phyloP scores from a whole-genome alignment of 1,140 invertebrate species.

The Heliothis subflexa region DNA sequence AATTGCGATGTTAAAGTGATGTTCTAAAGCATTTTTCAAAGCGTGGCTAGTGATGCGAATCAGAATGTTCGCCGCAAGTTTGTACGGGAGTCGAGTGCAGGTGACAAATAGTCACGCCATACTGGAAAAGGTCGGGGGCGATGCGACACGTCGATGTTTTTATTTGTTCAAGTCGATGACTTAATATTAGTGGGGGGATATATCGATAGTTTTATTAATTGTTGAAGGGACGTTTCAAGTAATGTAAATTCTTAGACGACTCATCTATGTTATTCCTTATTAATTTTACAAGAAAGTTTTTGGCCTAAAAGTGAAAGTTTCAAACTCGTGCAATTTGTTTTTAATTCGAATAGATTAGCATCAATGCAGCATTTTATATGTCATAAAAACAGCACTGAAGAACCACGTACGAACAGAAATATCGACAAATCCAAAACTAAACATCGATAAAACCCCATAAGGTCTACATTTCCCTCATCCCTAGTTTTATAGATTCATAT shows the following conservation, averaged over 20 bases:
- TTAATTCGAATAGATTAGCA: too few species aligned
- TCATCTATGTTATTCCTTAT: neutral
- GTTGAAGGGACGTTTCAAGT: neutral
- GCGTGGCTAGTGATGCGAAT: constrained; percentile 72
- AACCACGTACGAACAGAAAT: neutral
- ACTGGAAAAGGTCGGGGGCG: constrained; percentile 74
- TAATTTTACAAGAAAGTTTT: too few species aligned
- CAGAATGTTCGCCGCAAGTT: constrained; percentile 75
- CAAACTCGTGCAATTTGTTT: too few species aligned
- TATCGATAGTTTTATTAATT: constrained; percentile 55
- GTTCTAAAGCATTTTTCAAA: constrained; percentile 40
- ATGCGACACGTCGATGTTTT: constrained; percentile 80
- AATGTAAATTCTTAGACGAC: too few species aligned
- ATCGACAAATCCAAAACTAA: constrained; percentile 46
- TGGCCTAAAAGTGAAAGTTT: too few species aligned
- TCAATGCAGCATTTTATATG: neutral
- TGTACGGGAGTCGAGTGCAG: constrained; percentile 81
- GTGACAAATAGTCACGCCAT: constrained; percentile 85
- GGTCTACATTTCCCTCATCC: constrained; percentile 59
- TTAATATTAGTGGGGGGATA: constrained; percentile 76
- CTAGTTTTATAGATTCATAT: constrained; percentile 82
- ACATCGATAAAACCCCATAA: constrained; percentile 65
- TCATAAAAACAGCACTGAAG: neutral
- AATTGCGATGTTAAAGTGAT: constrained; percentile 46
- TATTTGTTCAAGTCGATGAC: constrained; percentile 77